Percentiles rank a stretch among this genome's conserved stretches.
phyloP scores from a whole-genome alignment of 2,797 vertebrate species.

The Amblyopsis hoosieri region DNA sequence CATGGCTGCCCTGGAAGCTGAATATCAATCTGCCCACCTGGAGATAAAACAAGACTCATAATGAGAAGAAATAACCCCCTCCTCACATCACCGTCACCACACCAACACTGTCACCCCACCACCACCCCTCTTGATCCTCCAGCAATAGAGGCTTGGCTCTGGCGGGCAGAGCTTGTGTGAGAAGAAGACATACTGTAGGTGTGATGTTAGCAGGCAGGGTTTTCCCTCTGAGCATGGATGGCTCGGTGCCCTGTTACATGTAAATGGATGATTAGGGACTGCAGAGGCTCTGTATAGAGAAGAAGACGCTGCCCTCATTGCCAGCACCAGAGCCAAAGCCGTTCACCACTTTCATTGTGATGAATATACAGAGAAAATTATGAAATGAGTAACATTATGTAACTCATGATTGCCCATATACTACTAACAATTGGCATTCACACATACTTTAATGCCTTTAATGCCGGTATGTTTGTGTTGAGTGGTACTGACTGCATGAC shows the following conservation, averaged over 20 bases:
- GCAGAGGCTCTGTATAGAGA: constrained; percentile 37
- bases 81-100: constrained; percentile 13
- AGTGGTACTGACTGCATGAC: no score
- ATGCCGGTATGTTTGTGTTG: no score
- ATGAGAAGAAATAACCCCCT: constrained; percentile 63
- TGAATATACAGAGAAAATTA: no score
- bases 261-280: constrained; percentile 3
- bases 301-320: constrained; percentile 45
- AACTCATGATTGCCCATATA: no score
- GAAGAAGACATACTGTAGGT: constrained; percentile 62
- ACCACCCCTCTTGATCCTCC: background rate
- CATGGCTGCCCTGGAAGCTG: background rate
- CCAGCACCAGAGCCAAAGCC: constrained; percentile 25
- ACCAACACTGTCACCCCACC: background rate
- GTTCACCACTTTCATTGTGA: no score
- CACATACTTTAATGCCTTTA: no score
- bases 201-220: constrained; percentile 63
- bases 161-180: constrained; percentile 60
- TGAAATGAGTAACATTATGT: no score
- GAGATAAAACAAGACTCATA: constrained; percentile 56
- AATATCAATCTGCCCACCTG: constrained; percentile 69
- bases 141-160: constrained; percentile 65
- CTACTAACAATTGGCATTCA: no score
- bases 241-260: constrained; percentile 23
- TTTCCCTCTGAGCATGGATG: constrained; percentile 45